Conservation (phyloP, 2,888 invertebrate species). For the Artemia sp. region DNA sequence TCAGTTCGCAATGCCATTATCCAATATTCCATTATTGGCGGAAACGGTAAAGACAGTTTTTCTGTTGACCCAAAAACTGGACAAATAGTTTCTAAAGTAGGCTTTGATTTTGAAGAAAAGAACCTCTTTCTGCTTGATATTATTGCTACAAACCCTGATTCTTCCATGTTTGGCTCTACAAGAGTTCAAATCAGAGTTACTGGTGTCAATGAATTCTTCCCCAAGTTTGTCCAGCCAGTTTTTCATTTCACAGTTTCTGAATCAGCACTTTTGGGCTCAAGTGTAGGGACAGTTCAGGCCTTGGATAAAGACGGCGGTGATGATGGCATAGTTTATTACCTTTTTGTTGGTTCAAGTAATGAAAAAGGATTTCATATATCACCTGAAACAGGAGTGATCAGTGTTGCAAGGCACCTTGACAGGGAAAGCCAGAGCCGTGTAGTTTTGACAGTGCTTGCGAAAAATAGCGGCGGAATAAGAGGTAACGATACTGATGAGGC, state of each 20-base stretch:
- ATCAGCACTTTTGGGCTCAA: constrained; percentile 65
- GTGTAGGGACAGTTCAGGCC: constrained; percentile 68
- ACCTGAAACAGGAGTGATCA: constrained; percentile 61
- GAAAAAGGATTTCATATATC: constrained; percentile 75
- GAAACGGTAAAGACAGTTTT: constrained; percentile 55
- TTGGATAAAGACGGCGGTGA: constrained; percentile 73
- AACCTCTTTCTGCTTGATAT: constrained; percentile 54
- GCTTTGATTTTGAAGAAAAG: constrained; percentile 74
- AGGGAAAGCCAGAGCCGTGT: constrained; percentile 75
- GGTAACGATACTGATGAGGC: constrained; percentile 92
- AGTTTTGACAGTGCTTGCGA: constrained; percentile 76
- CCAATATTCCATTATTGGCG: constrained; percentile 60
- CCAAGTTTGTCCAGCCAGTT: constrained; percentile 68
- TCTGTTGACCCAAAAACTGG: constrained; percentile 59
- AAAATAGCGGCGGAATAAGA: constrained; percentile 78
- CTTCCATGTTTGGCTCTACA: constrained; percentile 55
- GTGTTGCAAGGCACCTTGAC: constrained; percentile 61
- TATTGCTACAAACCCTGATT: constrained; percentile 69
- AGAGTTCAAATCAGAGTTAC: constrained; percentile 55
- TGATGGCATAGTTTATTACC: constrained; percentile 71
- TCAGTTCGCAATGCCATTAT: constrained; percentile 71
- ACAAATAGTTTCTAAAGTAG: constrained; percentile 50
- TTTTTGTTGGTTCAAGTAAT: constrained; percentile 83
- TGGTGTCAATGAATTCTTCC: constrained; percentile 74
- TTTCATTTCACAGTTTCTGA: constrained; percentile 86